Conservation (phyloP, 2,113 vertebrate genomes). For the Anthoscopus minutus region DNA sequence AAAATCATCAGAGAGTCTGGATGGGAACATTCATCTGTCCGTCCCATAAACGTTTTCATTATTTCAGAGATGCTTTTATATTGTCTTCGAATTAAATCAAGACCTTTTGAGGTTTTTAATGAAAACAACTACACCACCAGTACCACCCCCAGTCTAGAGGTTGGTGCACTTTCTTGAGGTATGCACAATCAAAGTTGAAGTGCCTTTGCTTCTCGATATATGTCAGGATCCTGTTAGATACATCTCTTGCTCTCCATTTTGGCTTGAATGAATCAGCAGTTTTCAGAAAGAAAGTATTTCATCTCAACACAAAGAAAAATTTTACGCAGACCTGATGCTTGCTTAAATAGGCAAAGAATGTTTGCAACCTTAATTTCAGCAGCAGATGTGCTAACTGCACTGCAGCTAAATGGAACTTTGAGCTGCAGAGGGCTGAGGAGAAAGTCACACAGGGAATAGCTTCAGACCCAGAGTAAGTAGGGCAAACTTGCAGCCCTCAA, state of each 20-base stretch:
- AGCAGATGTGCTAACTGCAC: neutral
- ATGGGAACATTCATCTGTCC: neutral
- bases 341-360: neutral
- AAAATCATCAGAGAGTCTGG: neutral
- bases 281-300: neutral
- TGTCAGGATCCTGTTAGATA: neutral
- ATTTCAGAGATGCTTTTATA: neutral
- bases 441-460: neutral
- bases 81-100: neutral
- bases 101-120: neutral
- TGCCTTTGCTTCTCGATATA: neutral
- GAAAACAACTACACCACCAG: neutral
- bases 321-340: neutral
- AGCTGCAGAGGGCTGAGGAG: neutral
- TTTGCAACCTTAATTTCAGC: neutral
- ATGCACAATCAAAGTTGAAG: neutral
- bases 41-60: neutral
- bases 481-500: neutral
- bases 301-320: neutral
- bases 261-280: neutral
- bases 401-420: fast-evolving
- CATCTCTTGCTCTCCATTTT: neutral
- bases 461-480: neutral
- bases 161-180: neutral
- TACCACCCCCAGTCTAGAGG: neutral